These are phyloP conservation scores for Aeoliscus strigatus DNA, from an alignment of 2,797 vertebrate genomes.

Conservation along the genomic window DNA sequence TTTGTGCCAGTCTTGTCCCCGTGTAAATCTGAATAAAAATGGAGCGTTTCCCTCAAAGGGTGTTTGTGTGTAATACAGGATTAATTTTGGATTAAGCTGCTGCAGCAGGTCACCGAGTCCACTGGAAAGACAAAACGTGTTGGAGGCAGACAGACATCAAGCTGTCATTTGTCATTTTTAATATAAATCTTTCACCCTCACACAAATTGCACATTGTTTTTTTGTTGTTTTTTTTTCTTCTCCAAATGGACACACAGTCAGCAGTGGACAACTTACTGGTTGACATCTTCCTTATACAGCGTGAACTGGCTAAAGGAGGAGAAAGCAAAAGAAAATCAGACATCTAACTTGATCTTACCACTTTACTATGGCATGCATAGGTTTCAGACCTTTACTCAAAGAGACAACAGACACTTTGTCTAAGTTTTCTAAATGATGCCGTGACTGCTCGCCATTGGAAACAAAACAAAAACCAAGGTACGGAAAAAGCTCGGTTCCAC, in stretches of 20 bases:
- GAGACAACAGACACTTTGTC: conserved; percentile 59
- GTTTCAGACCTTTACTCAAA: conserved; percentile 61
- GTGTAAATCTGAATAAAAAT: too few relatives aligned
- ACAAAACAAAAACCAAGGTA: conserved; percentile 14
- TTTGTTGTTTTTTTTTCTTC: conserved; percentile 39
- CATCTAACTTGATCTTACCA: conserved; percentile 65
- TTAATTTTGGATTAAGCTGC: too few relatives aligned
- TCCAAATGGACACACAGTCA: conserved; percentile 64
- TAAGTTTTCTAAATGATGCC: conserved; percentile 47
- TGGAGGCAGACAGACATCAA: neutral
- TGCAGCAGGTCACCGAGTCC: too few relatives aligned
- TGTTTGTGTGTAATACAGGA: too few relatives aligned
- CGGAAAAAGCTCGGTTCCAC: conserved; percentile 14
- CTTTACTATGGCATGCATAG: conserved; percentile 70
- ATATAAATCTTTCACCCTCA: conserved; percentile 70
- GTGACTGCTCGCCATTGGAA: conserved; percentile 35
- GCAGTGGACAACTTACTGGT: conserved; percentile 60
- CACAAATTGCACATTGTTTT: conserved; percentile 64
- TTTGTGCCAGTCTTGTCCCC: too few relatives aligned
- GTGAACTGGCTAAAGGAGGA: conserved; percentile 52
- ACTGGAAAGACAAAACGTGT: too few relatives aligned
- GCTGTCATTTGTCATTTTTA: conserved; percentile 54
- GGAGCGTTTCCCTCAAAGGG: too few relatives aligned
- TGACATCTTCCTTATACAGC: conserved; percentile 55
- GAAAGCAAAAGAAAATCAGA: conserved; percentile 46